Percentiles rank a stretch among this genome's conserved stretches.
These are phyloP conservation scores for Pyralis farinalis DNA, from an alignment of 2,888 invertebrate species.

Conservation along the genomic window DNA sequence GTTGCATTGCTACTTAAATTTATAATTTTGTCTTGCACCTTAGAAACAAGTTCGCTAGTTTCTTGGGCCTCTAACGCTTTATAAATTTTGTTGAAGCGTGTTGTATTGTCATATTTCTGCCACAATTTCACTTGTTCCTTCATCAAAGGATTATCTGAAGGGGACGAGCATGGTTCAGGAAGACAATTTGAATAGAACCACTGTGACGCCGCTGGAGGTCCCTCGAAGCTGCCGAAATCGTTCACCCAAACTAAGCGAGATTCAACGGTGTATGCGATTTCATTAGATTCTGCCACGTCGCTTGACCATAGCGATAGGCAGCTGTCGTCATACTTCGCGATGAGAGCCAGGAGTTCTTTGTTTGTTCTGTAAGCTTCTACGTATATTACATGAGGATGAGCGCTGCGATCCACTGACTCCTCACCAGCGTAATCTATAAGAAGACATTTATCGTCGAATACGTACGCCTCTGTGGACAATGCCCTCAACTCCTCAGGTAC, in stretches of 20 bases:
- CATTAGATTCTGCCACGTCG: constrained; percentile 40
- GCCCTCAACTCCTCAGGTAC: background rate
- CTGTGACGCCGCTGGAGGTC: constrained; percentile 24
- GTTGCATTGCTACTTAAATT: background rate
- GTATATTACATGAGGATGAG: background rate
- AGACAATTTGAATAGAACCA: background rate
- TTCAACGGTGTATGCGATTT: constrained; percentile 30
- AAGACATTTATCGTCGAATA: constrained; percentile 22
- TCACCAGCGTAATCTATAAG: constrained; percentile 26
- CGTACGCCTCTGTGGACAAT: constrained; percentile 16
- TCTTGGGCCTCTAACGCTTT: background rate
- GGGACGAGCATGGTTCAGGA: too few relatives aligned
- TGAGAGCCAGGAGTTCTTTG: constrained; percentile 42
- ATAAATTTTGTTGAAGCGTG: background rate
- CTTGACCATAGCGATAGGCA: constrained; percentile 48
- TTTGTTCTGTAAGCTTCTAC: constrained; percentile 50
- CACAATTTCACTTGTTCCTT: background rate
- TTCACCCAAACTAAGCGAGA: constrained; percentile 46
- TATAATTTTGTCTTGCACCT: background rate
- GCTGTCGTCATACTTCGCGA: constrained; percentile 20
- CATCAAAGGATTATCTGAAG: too few relatives aligned
- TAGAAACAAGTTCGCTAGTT: background rate
- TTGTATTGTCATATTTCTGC: background rate
- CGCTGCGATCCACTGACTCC: too few relatives aligned
- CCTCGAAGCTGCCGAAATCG: constrained; percentile 35